phyloP scores from a whole-genome alignment of 64 coral and sea anemone species.

The Astreopora myriophthalma region DNA sequence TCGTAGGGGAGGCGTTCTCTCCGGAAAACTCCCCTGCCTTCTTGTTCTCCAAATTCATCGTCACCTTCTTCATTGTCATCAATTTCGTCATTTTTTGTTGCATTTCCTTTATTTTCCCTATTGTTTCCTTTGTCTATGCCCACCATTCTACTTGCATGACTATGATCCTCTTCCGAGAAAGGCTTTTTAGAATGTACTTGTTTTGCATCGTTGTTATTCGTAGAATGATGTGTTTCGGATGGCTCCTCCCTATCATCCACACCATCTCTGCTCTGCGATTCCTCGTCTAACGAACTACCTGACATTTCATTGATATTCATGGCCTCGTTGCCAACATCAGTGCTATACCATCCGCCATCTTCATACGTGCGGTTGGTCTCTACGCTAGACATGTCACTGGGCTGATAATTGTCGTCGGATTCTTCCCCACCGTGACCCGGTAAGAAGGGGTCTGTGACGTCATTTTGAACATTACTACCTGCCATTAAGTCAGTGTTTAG shows the following conservation, averaged over 20 bases:
- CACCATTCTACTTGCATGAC: background rate
- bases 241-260: background rate
- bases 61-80: background rate
- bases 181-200: background rate
- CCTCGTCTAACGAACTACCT: background rate
- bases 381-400: background rate
- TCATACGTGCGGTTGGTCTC: background rate
- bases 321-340: background rate
- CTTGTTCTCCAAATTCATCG: background rate
- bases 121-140: background rate
- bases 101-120: background rate
- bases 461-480: background rate
- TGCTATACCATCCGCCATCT: background rate
- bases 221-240: background rate
- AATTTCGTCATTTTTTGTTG: background rate
- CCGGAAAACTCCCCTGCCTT: background rate
- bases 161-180: background rate
- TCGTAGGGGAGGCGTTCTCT: background rate
- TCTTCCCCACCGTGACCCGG: background rate
- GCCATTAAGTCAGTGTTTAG: background rate
- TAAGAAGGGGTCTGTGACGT: background rate
- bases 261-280: background rate
- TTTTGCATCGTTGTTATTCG: background rate
- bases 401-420: background rate
- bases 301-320: background rate